These are phyloP conservation scores for Chesias legatella DNA, from an alignment of 2,888 invertebrate species.

Conservation along the genomic window DNA sequence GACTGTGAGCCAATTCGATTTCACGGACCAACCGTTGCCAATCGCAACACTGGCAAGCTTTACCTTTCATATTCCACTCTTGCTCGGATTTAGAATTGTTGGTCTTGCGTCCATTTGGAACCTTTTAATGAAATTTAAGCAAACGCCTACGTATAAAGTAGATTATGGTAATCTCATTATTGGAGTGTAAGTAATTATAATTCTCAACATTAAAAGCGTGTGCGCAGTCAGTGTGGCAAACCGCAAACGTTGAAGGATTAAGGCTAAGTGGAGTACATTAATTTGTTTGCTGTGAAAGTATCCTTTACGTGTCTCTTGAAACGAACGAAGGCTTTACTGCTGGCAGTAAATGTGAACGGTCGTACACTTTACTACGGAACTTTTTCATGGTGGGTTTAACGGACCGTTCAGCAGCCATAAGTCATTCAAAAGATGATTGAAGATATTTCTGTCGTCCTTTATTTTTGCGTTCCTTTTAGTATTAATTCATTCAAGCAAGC, in stretches of 20 bases:
- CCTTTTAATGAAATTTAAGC: too few species aligned
- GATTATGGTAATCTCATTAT: background rate
- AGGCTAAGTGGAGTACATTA: constrained; percentile 22
- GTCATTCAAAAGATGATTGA: constrained; percentile 31
- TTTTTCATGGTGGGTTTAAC: constrained; percentile 30
- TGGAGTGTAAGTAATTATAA: constrained; percentile 3
- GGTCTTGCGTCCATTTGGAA: too few species aligned
- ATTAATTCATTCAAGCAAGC: background rate
- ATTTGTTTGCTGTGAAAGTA: constrained; percentile 31
- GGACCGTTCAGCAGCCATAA: constrained; percentile 29
- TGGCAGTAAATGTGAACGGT: constrained; percentile 30
- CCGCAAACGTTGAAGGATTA: constrained; percentile 14
- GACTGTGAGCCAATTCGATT: constrained; percentile 76
- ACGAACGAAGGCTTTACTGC: constrained; percentile 28
- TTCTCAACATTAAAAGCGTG: constrained; percentile 9
- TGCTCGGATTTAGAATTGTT: constrained; percentile 24
- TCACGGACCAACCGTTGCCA: constrained; percentile 63
- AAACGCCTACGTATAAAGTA: background rate
- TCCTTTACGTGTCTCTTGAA: constrained; percentile 30
- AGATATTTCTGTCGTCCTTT: constrained; percentile 26
- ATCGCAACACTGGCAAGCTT: constrained; percentile 47
- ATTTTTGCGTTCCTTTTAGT: constrained; percentile 16
- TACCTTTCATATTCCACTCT: constrained; percentile 41
- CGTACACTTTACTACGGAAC: constrained; percentile 29
- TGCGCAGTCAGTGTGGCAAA: constrained; percentile 9